These are phyloP conservation scores for Melospiza melodia DNA, from an alignment of 2,113 vertebrate genomes.

Conservation along the genomic window DNA sequence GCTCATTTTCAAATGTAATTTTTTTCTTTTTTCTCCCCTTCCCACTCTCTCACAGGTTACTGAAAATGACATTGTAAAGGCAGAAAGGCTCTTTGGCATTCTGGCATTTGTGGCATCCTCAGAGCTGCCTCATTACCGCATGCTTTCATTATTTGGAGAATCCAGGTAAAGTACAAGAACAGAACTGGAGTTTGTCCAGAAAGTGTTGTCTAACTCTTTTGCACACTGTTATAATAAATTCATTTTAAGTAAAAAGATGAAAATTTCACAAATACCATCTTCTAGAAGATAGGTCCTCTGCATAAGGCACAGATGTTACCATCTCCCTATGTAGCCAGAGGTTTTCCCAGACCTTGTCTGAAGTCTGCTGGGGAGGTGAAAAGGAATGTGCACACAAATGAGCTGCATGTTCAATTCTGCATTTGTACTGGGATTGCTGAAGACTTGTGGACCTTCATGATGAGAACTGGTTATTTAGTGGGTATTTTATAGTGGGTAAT, in stretches of 20 bases:
- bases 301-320: not conserved
- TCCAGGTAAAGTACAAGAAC: constrained; percentile 79
- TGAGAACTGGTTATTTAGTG: not conserved
- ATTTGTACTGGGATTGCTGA: not conserved
- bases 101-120: constrained; percentile 90
- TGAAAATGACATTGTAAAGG: constrained; percentile 87
- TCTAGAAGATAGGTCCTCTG: not conserved
- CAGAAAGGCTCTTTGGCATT: constrained; percentile 90
- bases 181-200: not conserved
- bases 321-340: not conserved
- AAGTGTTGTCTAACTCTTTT: not conserved
- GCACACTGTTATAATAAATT: not conserved
- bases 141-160: constrained; percentile 89
- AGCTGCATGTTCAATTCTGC: not conserved
- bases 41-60: constrained; percentile 79
- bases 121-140: constrained; percentile 86
- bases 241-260: not conserved
- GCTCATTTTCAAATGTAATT: not conserved
- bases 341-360: not conserved
- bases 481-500: not conserved
- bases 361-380: not conserved
- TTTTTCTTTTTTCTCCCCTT: not conserved
- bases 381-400: not conserved
- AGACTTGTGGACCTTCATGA: not conserved
- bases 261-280: not conserved